A percentile compares a stretch with the other conserved stretches of the same genome.
Conservation (phyloP, 2,888 invertebrate genomes). For the Eudemis profundana region DNA sequence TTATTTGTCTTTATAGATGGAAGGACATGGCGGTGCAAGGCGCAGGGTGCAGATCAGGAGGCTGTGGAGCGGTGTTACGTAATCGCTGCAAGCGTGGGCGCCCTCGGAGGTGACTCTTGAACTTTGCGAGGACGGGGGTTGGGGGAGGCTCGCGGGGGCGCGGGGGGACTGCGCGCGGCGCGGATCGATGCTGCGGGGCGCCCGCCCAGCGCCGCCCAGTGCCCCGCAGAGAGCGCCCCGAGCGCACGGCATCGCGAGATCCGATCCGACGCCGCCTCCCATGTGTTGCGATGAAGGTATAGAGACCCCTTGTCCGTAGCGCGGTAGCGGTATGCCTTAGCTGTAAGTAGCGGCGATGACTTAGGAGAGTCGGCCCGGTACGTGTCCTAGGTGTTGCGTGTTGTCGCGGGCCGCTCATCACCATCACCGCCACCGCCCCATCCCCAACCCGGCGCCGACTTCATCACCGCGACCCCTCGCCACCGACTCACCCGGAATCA, state of each 20-base stretch:
- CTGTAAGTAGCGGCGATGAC: constrained; percentile 71
- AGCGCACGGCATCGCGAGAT: constrained; percentile 47
- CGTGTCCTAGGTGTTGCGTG: constrained; percentile 55
- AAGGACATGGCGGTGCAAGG: constrained; percentile 57
- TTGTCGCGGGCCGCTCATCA: constrained; percentile 34
- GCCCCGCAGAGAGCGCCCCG: constrained; percentile 58
- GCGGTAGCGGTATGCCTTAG: constrained; percentile 76
- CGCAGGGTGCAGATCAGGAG: constrained; percentile 9
- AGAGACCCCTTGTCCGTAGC: constrained; percentile 72
- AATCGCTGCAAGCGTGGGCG: constrained; percentile 46
- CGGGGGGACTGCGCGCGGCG: constrained; percentile 44
- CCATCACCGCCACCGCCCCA: constrained; percentile 20
- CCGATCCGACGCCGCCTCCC: constrained; percentile 49
- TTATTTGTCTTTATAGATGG: too few species aligned
- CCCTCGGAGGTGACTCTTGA: constrained; percentile 43
- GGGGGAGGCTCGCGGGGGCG: constrained; percentile 29
- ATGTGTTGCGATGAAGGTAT: constrained; percentile 81
- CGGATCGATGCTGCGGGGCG: constrained; percentile 29
- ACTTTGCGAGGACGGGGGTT: constrained; percentile 42
- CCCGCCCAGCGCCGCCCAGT: constrained; percentile 51
- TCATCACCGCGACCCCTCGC: constrained; percentile 9
- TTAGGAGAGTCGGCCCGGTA: constrained; percentile 60
- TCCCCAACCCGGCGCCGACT: constrained; percentile 11
- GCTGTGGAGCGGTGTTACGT: constrained; percentile 45
- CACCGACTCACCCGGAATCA: constrained; percentile 8